Evolutionary conservation across 2,797 vertebrate genomes (phyloP), one percentile per base, ranked within the genome.

Genomic region (Pelochelys cantorii): DNA sequence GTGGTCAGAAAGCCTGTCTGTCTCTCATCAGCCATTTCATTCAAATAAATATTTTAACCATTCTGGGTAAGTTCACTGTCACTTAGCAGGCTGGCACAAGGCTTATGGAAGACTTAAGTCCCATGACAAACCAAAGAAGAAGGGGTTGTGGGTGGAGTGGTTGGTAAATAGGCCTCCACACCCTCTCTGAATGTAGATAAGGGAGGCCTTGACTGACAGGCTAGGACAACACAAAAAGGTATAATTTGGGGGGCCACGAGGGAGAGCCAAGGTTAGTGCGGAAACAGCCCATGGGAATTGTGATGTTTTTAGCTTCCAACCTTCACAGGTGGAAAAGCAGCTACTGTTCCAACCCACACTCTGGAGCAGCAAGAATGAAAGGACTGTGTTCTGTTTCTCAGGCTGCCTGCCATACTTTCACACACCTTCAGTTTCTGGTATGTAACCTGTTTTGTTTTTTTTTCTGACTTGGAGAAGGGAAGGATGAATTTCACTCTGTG

Each of bases 401-500:
- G 74, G 53, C 53, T 54, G 14, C 17, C 89, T 11, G 42, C 68
- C 82, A 90, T 93, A 90, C 59, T 74, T n/a, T 42, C 53, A 88
- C 7, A 53, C 84, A 79, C 42, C 37, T 90, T 37, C 60, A 89
- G 60, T 13, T 94, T 3, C 92, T 95, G 95, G 93, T 90, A 84
- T 75, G 25, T 78, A 90, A 87, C 90, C 93, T 90, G 31, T 34
- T 93, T 7, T 15, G 11, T 2, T 15, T 31, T 25, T 57, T 75
- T 90, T 92, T 94, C 82, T 85, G 68, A 60, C 85, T 94, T 88
- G 85, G 23, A 88, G 94, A 86, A 85, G 22, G 89, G 85, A 93
- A 84, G 80, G 22, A 75, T 84, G 52, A 84, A 62, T 93, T 86
- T 88, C 34, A 71, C 68, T n/a, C 14, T 13, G 10, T 62, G 31